Percentiles rank a stretch among this genome's conserved stretches.
Conservation (phyloP, 2,797 vertebrate species). For the Myiotriccus ornatus region DNA sequence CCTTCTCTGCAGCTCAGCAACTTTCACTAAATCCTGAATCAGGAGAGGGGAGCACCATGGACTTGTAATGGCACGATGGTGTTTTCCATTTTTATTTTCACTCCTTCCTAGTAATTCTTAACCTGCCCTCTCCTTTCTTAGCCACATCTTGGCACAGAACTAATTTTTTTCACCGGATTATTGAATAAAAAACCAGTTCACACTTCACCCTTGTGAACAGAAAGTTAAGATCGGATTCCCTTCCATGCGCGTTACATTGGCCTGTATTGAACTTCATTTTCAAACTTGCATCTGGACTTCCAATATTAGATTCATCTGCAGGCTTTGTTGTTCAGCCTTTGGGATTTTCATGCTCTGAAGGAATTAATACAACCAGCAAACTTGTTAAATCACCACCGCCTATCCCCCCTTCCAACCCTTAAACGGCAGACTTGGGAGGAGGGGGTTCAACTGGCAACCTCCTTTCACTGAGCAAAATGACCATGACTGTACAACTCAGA, state of each 20-base stretch:
- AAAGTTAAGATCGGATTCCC: neutral
- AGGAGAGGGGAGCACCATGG: neutral
- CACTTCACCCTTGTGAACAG: neutral
- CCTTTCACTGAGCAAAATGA: neutral
- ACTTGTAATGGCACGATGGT: neutral
- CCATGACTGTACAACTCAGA: rapidly evolving
- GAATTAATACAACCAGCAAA: neutral
- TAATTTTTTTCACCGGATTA: neutral
- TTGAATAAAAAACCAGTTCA: neutral
- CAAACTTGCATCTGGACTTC: neutral
- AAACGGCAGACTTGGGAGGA: rapidly evolving
- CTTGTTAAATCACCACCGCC: neutral
- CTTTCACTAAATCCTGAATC: neutral
- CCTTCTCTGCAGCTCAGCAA: neutral
- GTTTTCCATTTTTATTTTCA: neutral
- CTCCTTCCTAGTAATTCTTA: neutral
- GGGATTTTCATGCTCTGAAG: neutral
- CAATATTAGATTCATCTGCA: neutral
- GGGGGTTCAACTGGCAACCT: neutral
- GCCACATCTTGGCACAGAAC: neutral
- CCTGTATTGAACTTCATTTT: neutral
- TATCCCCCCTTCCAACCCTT: neutral
- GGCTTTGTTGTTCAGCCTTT: neutral
- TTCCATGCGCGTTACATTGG: neutral
- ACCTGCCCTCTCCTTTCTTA: neutral